Evolutionary conservation across 2,113 vertebrate genomes (phyloP).

Genomic region (Paradoxurus hermaphroditus): DNA sequence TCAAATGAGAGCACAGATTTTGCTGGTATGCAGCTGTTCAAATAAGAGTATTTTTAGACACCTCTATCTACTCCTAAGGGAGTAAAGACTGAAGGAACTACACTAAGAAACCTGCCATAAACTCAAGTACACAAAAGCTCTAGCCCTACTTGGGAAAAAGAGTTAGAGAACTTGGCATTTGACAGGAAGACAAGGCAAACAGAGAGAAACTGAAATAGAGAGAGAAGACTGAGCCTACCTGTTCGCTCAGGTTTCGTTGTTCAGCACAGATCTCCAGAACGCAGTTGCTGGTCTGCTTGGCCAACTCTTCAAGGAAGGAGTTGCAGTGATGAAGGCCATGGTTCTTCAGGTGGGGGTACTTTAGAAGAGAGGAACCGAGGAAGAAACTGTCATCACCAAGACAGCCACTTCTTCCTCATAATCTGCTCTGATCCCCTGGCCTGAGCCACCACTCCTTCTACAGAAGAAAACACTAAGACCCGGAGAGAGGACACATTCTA

Average conservation of each 20-base stretch:
- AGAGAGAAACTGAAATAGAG: background rate
- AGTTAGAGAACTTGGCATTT: background rate
- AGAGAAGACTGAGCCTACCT: constrained; percentile 79
- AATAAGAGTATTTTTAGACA: constrained; percentile 51
- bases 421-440: background rate
- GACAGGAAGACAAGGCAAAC: background rate
- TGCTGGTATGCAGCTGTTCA: constrained; percentile 35
- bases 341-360: constrained; percentile 87
- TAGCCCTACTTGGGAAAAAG: background rate
- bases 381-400: background rate
- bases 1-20: constrained; percentile 31
- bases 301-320: constrained; percentile 92
- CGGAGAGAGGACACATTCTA: background rate
- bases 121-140: background rate
- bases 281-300: constrained; percentile 85
- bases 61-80: background rate
- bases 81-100: background rate
- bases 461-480: background rate
- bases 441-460: background rate
- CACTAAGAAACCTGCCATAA: constrained; percentile 22
- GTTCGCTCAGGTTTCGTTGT: constrained; percentile 91
- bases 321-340: constrained; percentile 86
- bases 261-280: constrained; percentile 92
- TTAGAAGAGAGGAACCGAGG: background rate
- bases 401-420: background rate